Percentiles rank a stretch among this genome's conserved stretches.
Evolutionary conservation across 2,888 invertebrate genomes (phyloP).

Genomic region (Drosophila infuscata): DNA sequence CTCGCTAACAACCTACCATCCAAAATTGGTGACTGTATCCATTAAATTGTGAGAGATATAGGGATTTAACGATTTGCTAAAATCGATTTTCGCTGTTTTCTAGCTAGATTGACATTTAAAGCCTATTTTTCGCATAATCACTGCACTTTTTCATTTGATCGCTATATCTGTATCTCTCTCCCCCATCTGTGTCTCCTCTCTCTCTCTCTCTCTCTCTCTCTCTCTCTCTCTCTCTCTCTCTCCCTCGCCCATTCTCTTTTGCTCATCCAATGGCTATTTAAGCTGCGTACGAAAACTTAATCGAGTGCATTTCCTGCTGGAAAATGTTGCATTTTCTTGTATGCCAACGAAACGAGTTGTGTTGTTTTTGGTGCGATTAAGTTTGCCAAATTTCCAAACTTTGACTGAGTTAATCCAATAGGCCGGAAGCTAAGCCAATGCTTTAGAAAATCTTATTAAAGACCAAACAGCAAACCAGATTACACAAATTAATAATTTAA

Average conservation of each 20-base stretch:
- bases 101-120: constrained; percentile 3
- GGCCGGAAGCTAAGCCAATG: constrained; percentile 23
- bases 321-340: constrained; percentile 71
- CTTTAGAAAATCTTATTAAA: constrained; percentile 9
- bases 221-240: background rate
- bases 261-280: constrained; percentile 20
- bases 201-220: background rate
- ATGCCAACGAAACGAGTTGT: constrained; percentile 8
- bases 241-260: background rate
- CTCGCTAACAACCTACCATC: no score
- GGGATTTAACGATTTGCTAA: no score
- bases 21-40: no score
- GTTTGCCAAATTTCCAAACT: constrained; percentile 51
- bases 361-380: constrained; percentile 48
- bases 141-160: background rate
- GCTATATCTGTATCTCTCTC: background rate
- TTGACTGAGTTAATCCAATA: constrained; percentile 38
- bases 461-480: background rate
- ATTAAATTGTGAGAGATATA: no score
- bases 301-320: constrained; percentile 66
- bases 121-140: constrained; percentile 7
- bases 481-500: background rate
- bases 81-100: no score
- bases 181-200: background rate
- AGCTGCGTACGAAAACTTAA: constrained; percentile 48